phyloP scores from a whole-genome alignment of 1,140 invertebrate species.

The Idris sp. region DNA sequence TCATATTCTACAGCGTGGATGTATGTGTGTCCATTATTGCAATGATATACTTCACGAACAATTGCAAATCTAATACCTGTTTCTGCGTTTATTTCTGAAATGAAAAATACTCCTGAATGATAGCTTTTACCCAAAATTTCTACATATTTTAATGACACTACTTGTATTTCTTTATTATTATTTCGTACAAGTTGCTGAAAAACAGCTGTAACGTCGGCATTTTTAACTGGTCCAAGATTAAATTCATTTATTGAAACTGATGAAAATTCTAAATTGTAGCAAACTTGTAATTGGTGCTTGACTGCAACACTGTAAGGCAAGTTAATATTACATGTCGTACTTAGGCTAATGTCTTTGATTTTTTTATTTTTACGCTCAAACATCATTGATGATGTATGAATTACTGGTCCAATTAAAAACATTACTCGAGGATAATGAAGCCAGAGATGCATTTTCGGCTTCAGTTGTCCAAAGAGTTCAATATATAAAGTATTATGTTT shows the following conservation, averaged over 20 bases:
- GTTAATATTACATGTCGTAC: conserved; percentile 7
- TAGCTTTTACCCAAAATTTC: conserved; percentile 1
- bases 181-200: conserved; percentile 2
- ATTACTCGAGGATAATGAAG: conserved; percentile 17
- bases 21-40: background rate
- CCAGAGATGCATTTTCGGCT: conserved; percentile 31
- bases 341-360: conserved; percentile 10
- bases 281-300: conserved; percentile 37
- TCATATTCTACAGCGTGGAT: background rate
- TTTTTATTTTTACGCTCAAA: conserved; percentile 25
- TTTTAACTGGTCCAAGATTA: conserved; percentile 10
- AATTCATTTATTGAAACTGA: background rate
- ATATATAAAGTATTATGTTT: conserved; percentile 16
- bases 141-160: conserved; percentile 4
- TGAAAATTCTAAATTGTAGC: conserved; percentile 4
- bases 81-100: background rate
- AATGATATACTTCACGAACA: background rate
- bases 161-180: background rate
- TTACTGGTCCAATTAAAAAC: conserved; percentile 17
- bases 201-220: background rate
- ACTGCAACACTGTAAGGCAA: conserved; percentile 32
- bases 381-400: conserved; percentile 24
- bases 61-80: background rate
- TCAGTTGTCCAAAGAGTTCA: conserved; percentile 12
- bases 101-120: conserved; percentile 3